A percentile compares a stretch with the other conserved stretches of the same genome.
Conservation (phyloP, 2,113 vertebrate genomes). For the Eleginops maclovinus region DNA sequence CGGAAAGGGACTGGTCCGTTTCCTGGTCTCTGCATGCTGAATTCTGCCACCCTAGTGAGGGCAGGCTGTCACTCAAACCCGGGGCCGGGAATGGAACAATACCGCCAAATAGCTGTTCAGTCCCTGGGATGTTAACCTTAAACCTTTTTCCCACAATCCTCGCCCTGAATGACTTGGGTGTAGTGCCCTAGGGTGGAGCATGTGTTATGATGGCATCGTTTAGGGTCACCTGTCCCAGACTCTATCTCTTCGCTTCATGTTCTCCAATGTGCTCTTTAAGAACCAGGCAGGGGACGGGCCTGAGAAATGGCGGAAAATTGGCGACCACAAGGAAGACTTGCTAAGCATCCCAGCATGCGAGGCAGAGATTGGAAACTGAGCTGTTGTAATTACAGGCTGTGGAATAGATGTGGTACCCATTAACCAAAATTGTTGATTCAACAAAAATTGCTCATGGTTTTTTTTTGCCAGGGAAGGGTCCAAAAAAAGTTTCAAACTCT, state of each 20-base stretch:
- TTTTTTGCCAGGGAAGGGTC: conserved; percentile 82
- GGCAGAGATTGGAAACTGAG: conserved; percentile 87
- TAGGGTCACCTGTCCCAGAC: conserved; percentile 80
- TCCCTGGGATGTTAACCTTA: conserved; percentile 56
- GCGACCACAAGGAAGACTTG: conserved; percentile 81
- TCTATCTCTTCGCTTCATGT: conserved; percentile 63
- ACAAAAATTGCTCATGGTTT: conserved; percentile 85
- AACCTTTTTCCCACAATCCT: conserved; percentile 72
- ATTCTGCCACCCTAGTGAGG: conserved; percentile 60
- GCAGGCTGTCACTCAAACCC: conserved; percentile 67
- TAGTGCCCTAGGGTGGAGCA: conserved; percentile 43
- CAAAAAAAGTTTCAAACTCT: conserved; percentile 83
- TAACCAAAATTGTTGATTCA: conserved; percentile 90
- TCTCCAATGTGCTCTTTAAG: conserved; percentile 67
- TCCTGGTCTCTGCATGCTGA: conserved; percentile 68
- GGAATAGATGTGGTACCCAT: conserved; percentile 89
- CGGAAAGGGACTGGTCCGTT: conserved; percentile 73
- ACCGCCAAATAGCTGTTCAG: conserved; percentile 42
- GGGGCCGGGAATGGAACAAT: conserved; percentile 74
- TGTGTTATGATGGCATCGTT: conserved; percentile 59
- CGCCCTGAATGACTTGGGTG: conserved; percentile 40
- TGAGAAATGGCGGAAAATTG: conserved; percentile 86
- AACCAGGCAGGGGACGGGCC: conserved; percentile 67
- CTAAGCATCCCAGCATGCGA: conserved; percentile 82
- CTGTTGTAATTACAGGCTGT: conserved; percentile 89